Base-by-base conservation (phyloP, 2,888 invertebrate species). In the Dynastes tityus region DNA sequence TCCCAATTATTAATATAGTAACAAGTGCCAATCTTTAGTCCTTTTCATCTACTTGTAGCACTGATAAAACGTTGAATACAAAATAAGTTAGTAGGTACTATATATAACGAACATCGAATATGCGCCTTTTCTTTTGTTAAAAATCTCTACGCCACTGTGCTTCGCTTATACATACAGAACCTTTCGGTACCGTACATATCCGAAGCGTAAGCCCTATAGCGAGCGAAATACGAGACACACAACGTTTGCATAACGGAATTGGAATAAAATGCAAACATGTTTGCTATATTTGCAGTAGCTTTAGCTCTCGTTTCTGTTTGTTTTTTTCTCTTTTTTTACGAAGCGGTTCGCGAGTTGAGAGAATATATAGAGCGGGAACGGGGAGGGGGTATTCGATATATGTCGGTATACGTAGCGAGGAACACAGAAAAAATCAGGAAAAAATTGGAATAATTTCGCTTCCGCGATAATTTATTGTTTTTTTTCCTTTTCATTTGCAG, bases 231-330 rank as follows among this genome's bases (percentile, higher is more conserved):
- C 8, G 22, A 22, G 55, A 55, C 5, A 11, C 11, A 32, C 79
- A 79, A 77, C 32, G 81, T 83, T 82, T 83, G 80, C 81, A 68
- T 80, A 81, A 80, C 80, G 80, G 80, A 83, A 83, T 83, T 83
- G 83, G 81, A 83, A 83, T 82, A 83, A 82, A 83, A 80, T 83
- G 83, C 78, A 83, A 83, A 83, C 81, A 83, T 73, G 80, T 68
- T 75, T 71, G 80, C 78, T 80, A 78, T 80, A 81, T 81, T 82
- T 82, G 77, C 79, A 78, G 78, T 81, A 80, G 77, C 80, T 79
- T 79, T 80, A 76, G 75, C 74, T 77, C 76, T 51, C 76, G 51
- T 74, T 55, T 55, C 40, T 80, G 80, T 81, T 80, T 79, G 76
- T 45, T 40, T 45, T 65, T 32, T 29, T 63, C 27, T 63, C 45